A percentile compares a stretch with the other conserved stretches of the same genome.
Conservation (phyloP, 2,888 invertebrate species). For the Campoplex capitator region DNA sequence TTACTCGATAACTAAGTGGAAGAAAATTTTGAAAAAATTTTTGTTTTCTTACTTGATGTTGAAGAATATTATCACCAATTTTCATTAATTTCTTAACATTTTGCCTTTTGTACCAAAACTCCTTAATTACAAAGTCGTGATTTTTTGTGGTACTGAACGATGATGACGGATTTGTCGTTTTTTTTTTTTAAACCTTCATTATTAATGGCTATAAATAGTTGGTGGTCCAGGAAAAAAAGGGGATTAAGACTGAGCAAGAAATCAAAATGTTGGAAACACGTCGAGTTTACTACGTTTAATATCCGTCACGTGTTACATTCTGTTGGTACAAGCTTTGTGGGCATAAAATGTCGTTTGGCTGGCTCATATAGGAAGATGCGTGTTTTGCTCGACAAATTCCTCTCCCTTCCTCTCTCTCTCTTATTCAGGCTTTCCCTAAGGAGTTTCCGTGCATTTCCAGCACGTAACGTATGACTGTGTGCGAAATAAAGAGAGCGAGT, state of each 20-base stretch:
- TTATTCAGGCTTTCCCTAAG: neutral
- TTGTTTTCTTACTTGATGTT: too few species aligned
- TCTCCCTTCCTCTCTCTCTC: neutral
- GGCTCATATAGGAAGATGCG: neutral
- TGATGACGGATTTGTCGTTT: neutral
- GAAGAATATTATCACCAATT: too few species aligned
- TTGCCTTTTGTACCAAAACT: too few species aligned
- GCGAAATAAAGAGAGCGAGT: neutral
- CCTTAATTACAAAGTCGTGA: too few species aligned
- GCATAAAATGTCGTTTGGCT: slow-evolving; percentile 23
- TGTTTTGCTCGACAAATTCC: slow-evolving; percentile 44
- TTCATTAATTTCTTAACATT: too few species aligned
- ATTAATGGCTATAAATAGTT: neutral
- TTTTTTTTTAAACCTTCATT: neutral
- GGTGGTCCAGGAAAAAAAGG: neutral
- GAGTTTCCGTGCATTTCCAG: slow-evolving; percentile 16
- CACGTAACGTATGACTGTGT: neutral
- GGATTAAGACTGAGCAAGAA: neutral
- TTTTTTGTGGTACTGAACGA: neutral
- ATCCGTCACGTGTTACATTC: slow-evolving; percentile 19
- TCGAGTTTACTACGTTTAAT: slow-evolving; percentile 24
- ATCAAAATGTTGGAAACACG: neutral
- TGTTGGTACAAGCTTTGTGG: neutral
- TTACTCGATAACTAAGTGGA: too few species aligned
- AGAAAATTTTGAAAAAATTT: too few species aligned